Percentiles rank a stretch among this genome's conserved stretches.
Evolutionary conservation across 2,888 invertebrate genomes (phyloP).

Genomic region (Platycheirus rosarum): DNA sequence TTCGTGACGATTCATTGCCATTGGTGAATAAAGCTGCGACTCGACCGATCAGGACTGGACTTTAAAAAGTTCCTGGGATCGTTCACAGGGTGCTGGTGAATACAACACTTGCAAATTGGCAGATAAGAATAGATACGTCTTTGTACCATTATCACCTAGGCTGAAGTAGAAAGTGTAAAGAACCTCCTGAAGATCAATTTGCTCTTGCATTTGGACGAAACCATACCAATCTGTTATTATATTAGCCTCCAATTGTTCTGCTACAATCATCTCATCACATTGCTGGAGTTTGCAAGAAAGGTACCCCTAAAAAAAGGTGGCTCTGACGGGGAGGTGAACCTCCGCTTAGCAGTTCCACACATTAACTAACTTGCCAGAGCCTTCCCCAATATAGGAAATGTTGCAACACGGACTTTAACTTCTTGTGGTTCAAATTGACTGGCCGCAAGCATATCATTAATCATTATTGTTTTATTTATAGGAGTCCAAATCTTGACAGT

Average conservation of each 20-base stretch:
- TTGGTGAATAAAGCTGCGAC: constrained; percentile 96
- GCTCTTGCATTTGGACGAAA: constrained; percentile 96
- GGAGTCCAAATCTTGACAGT: too few species aligned
- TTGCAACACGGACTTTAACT: too few species aligned
- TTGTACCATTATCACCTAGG: constrained; percentile 93
- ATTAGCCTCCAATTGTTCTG: constrained; percentile 99
- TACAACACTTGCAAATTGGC: constrained; percentile 95
- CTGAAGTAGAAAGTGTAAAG: constrained; percentile 96
- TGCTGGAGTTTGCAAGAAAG: constrained; percentile 97
- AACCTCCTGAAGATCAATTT: constrained; percentile 98
- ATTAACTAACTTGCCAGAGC: too few species aligned
- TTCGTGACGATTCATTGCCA: constrained; percentile 97
- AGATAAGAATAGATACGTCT: constrained; percentile 96
- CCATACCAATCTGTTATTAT: constrained; percentile 99
- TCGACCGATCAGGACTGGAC: constrained; percentile 99
- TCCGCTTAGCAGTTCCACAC: too few species aligned
- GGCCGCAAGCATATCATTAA: too few species aligned
- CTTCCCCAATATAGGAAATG: too few species aligned
- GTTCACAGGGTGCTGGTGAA: constrained; percentile 95
- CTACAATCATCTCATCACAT: constrained; percentile 96
- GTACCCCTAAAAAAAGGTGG: too few species aligned
- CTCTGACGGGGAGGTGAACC: too few species aligned
- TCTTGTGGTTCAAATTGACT: too few species aligned
- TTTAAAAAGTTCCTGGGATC: constrained; percentile 96
- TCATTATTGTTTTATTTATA: too few species aligned